Evolutionary conservation across 2,113 vertebrate species (phyloP), one percentile per base, ranked within the genome.

Genomic region (Heterocephalus glaber): DNA sequence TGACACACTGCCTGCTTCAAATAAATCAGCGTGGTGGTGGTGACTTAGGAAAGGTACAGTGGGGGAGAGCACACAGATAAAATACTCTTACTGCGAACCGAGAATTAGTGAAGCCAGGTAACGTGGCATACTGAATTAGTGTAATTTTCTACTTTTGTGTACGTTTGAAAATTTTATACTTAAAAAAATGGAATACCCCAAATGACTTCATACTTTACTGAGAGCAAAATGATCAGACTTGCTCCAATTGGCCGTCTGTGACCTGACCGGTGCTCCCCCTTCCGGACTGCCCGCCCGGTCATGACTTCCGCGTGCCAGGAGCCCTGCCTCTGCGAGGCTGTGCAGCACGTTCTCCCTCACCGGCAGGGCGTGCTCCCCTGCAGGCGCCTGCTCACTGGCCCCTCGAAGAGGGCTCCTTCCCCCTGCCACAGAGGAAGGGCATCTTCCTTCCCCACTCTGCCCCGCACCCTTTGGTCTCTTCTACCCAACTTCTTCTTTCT

Each of bases 141-240:
- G 41, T 9, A 77, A 5, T 68, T 94, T 85, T 89, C 92, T 54
- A 41, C 49, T 89, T 83, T 56, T 84, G n/a, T 41, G 4, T 26
- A 44, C 56, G n/a, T 76, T 80, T 80, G 11, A 63, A 77, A 76
- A 63, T 91, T 95, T 86, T 61, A 30, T 92, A 81, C 81, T 76
- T 60, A 77, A 92, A 94, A 9, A 5, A 13, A 35, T 93, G n/a
- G 33, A 14, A 87, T 93, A 63, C 49, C 35, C 6, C n/a, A 35
- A 77, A 0, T 19, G 7, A 10, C 33, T 91, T 58, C 28, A 74
- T 28, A 44, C 33, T n/a, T 20, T 44, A 66, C 0, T 63, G 65
- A 61, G 14, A 74, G 9, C 49, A 90, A 80, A 92, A 56, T 20
- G 41, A 19, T 30, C 92, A 90, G 56, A 87, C 0, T 30, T 66